Percentiles rank a stretch among this genome's conserved stretches.
These are phyloP conservation scores for Halcyon malimbica DNA, from an alignment of 2,113 vertebrate genomes.

Conservation along the genomic window DNA sequence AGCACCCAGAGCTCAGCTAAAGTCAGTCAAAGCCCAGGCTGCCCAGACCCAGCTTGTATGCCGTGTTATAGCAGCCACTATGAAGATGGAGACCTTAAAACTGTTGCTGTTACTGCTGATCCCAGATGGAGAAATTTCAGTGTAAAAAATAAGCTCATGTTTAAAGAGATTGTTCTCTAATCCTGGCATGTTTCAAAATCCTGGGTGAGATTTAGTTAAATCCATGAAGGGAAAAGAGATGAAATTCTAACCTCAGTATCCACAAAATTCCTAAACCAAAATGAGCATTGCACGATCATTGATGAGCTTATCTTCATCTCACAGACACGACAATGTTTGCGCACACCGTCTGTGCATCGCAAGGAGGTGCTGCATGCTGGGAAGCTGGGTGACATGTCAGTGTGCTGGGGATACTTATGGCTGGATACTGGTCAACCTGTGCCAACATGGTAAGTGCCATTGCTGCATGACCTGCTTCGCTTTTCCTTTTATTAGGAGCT, in stretches of 20 bases:
- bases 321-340: fast-evolving
- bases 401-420: background rate
- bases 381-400: background rate
- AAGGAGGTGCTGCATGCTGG: fast-evolving
- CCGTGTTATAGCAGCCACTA: background rate
- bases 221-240: background rate
- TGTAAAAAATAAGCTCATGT: constrained; percentile 2
- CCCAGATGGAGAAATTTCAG: background rate
- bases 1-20: background rate
- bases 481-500: background rate
- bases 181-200: constrained; percentile 16
- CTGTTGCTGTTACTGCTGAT: background rate
- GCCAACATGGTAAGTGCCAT: fast-evolving
- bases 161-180: constrained; percentile 33
- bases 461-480: background rate
- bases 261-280: background rate
- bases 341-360: fast-evolving
- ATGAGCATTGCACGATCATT: fast-evolving
- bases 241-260: background rate
- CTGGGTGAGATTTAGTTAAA: constrained; percentile 46
- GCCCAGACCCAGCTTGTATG: background rate
- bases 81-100: constrained; percentile 1
- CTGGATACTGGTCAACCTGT: background rate
- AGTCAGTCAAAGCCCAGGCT: background rate
- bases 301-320: background rate